Base-by-base conservation (phyloP, 2,113 vertebrate genomes). In the Megaleporinus macrocephalus region DNA sequence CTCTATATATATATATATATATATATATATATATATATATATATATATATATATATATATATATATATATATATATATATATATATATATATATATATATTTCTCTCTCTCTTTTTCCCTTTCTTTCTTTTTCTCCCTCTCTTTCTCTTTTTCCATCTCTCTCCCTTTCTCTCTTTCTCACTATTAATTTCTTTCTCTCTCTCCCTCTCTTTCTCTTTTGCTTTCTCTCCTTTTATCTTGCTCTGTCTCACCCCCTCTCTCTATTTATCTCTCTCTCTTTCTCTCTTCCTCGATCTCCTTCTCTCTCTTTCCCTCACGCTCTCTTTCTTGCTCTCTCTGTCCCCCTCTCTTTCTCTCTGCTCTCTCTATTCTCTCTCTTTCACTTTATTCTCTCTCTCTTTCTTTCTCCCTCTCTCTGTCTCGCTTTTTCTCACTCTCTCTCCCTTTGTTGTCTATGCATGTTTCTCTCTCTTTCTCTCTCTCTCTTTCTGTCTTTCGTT, bases 401-500 rank as follows among this genome's bases (percentile, higher is more conserved):
- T 36, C 22, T 66, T n/a, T n/a, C n/a, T n/a, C n/a, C 47, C 14
- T 59, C 44, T 53, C 73, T 53, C 16, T 68, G 71, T 41, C 13
- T 36, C 22, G 55, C 2, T 26, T 44, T 55, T 22, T 29, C 14
- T 59, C 44, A 36, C 73, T 53, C 16, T 68, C 79, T 41, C 13
- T 36, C 22, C 55, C n/a, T n/a, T n/a, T n/a, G n/a, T n/a, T n/a
- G n/a, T n/a, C n/a, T n/a, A n/a, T n/a, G n/a, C n/a, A n/a, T n/a
- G n/a, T n/a, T n/a, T n/a, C n/a, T n/a, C n/a, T n/a, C n/a, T 70
- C 2, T 26, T 44, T 55, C 14, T 29, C 14, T 59, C 44, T 53
- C 73, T 53, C 16, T 68, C 79, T 41, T 7, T 36, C 22, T 66
- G n/a, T n/a, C n/a, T n/a, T n/a, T n/a, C n/a, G n/a, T n/a, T n/a